These are phyloP conservation scores for Pyrocephalus nanus DNA, from an alignment of 2,797 vertebrate species.

Conservation along the genomic window DNA sequence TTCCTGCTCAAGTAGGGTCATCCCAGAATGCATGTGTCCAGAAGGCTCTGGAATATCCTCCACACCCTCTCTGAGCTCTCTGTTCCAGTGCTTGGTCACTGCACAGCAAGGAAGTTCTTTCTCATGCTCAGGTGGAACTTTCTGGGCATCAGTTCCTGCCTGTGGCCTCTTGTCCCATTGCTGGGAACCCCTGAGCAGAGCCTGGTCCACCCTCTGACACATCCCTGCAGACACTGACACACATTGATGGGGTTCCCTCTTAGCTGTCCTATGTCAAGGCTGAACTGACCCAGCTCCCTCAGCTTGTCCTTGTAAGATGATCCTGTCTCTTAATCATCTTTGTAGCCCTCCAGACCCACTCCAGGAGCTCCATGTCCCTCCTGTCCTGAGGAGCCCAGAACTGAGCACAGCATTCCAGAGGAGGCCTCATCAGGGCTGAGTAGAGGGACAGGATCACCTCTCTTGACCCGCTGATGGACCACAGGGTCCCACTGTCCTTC, in stretches of 20 bases:
- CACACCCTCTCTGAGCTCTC: neutral
- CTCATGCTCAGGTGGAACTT: fast-evolving
- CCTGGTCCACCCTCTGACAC: neutral
- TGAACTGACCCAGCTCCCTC: neutral
- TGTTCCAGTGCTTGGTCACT: fast-evolving
- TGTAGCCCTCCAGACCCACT: neutral
- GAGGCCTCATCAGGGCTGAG: neutral
- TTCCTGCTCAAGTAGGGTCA: fast-evolving
- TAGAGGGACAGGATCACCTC: neutral
- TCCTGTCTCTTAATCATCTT: neutral
- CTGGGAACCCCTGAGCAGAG: fast-evolving
- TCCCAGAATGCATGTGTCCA: fast-evolving
- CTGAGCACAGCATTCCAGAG: neutral
- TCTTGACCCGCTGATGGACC: neutral
- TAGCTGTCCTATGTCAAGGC: neutral
- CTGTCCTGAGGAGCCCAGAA: neutral
- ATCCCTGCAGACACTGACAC: neutral
- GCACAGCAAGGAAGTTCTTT: neutral
- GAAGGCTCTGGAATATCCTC: neutral
- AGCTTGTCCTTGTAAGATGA: too few relatives aligned
- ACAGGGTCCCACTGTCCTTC: neutral
- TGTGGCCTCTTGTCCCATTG: neutral
- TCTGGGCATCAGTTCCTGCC: neutral
- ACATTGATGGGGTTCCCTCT: neutral
- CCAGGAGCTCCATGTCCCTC: neutral